Evolutionary conservation across 1,140 invertebrate species (phyloP).

Genomic region (Pogonomyrmex barbatus): DNA sequence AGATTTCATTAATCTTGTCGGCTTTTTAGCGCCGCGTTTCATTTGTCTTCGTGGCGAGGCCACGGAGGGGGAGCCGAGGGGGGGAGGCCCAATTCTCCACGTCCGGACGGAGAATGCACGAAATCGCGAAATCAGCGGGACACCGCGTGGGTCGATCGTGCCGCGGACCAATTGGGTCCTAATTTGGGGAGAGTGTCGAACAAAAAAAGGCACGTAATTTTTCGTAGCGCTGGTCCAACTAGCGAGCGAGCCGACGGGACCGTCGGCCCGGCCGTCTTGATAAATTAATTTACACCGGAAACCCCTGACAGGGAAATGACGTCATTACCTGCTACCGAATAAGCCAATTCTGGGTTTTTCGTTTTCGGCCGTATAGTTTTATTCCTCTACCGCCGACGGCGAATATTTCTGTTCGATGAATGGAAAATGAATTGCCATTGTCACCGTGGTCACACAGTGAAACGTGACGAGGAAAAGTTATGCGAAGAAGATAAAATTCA

Average conservation of each 20-base stretch:
- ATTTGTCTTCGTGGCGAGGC: constrained; percentile 54
- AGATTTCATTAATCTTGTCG: constrained; percentile 72
- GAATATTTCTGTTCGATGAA: constrained; percentile 38
- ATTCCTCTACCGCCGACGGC: constrained; percentile 12
- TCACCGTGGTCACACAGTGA: background rate
- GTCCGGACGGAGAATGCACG: constrained; percentile 57
- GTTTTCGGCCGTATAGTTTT: constrained; percentile 6
- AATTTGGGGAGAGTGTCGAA: constrained; percentile 71
- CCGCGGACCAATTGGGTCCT: constrained; percentile 73
- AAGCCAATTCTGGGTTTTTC: constrained; percentile 35
- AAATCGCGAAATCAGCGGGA: constrained; percentile 71
- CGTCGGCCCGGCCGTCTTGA: constrained; percentile 70
- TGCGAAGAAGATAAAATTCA: constrained; percentile 19
- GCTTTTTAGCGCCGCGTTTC: constrained; percentile 63
- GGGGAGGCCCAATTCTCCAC: constrained; percentile 68
- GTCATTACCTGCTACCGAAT: constrained; percentile 78
- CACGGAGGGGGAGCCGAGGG: constrained; percentile 34
- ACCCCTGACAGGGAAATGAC: constrained; percentile 81
- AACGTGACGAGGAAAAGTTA: constrained; percentile 5
- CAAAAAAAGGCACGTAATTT: constrained; percentile 74
- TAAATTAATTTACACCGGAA: constrained; percentile 84
- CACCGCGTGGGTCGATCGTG: constrained; percentile 70
- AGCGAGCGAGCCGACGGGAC: constrained; percentile 49
- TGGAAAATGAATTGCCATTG: constrained; percentile 36
- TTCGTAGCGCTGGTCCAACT: constrained; percentile 66